These are phyloP conservation scores for Adelphocoris suturalis DNA, from an alignment of 2,888 invertebrate species.

Conservation along the genomic window DNA sequence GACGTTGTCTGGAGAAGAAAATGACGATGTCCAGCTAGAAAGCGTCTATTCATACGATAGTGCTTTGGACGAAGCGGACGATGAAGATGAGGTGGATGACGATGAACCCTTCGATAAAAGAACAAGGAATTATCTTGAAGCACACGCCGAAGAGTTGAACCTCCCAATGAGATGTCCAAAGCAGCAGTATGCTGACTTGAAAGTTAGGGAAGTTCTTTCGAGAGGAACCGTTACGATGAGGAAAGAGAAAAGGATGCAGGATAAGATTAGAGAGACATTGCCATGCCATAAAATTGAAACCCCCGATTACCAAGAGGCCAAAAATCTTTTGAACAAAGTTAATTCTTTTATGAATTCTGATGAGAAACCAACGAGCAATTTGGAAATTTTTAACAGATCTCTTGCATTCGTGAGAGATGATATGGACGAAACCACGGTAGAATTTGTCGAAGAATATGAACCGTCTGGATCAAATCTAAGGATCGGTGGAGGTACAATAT, in stretches of 20 bases:
- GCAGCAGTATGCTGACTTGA: constrained; percentile 25
- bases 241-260: not conserved
- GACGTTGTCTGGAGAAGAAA: not conserved
- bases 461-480: not conserved
- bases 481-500: not conserved
- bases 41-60: constrained; percentile 31
- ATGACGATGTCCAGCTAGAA: not conserved
- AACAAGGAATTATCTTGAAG: not conserved
- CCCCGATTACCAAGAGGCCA: not conserved
- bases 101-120: not conserved
- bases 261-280: not conserved
- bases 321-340: not conserved
- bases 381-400: too few relatives aligned
- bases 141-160: not conserved
- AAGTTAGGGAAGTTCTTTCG: not conserved
- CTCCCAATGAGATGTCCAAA: not conserved
- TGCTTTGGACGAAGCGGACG: not conserved
- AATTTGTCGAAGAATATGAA: not conserved
- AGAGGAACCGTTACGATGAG: not conserved
- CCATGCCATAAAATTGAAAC: not conserved
- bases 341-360: not conserved
- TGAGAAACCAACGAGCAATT: not conserved
- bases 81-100: not conserved
- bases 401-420: not conserved
- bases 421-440: not conserved